These are phyloP conservation scores for Gallinago nigripennis DNA, from an alignment of 2,797 vertebrate species.

Conservation along the genomic window DNA sequence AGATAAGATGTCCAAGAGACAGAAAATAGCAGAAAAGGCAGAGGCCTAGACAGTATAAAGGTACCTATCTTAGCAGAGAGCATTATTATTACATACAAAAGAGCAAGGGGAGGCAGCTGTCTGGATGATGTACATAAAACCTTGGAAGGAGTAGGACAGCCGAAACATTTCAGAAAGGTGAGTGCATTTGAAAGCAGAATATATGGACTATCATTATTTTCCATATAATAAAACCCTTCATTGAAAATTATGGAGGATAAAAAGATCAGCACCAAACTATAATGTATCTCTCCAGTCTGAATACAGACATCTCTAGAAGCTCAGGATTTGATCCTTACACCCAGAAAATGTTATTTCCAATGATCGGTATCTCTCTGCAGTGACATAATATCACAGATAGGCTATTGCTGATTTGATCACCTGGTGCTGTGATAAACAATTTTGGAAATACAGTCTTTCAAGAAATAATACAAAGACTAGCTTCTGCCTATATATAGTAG, in stretches of 20 bases:
- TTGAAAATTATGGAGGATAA: background rate
- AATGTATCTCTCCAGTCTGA: background rate
- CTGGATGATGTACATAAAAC: background rate
- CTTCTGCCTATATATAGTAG: background rate
- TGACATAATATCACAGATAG: background rate
- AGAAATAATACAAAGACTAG: background rate
- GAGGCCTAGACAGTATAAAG: background rate
- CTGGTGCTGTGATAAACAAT: background rate
- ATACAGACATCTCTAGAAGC: background rate
- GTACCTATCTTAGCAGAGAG: background rate
- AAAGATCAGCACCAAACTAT: background rate
- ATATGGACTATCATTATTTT: background rate
- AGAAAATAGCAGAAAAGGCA: background rate
- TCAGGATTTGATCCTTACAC: background rate
- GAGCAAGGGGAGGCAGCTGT: background rate
- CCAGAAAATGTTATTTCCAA: background rate
- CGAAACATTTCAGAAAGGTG: slow-evolving; percentile 13
- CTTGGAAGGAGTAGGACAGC: background rate
- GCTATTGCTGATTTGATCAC: background rate
- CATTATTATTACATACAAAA: background rate
- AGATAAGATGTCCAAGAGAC: background rate
- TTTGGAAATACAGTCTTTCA: background rate
- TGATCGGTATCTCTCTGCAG: background rate
- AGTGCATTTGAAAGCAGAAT: background rate
- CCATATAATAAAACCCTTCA: background rate